These are phyloP conservation scores for Petrocephalus sullivani DNA, from an alignment of 2,797 vertebrate species.

Conservation along the genomic window DNA sequence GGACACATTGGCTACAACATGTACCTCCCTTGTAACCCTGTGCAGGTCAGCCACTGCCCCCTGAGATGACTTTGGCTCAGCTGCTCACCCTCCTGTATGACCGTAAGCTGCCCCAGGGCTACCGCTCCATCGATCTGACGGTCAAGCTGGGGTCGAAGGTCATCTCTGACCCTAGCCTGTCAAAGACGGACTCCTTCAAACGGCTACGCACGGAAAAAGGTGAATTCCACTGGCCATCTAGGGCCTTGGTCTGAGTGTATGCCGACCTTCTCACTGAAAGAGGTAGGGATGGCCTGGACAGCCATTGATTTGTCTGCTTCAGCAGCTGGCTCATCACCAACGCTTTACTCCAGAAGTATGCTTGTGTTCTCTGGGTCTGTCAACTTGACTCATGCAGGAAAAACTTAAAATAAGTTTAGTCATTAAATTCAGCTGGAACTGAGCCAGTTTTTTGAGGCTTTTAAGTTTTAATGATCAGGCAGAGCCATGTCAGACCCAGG, in stretches of 20 bases:
- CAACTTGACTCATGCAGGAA: not conserved
- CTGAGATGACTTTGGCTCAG: constrained; percentile 97
- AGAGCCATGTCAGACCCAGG: not conserved
- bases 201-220: constrained; percentile 96
- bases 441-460: not conserved
- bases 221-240: constrained; percentile 40
- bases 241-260: not conserved
- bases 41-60: constrained; percentile 85
- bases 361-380: not conserved
- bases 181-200: constrained; percentile 98
- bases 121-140: constrained; percentile 89
- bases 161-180: constrained; percentile 90
- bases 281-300: not conserved
- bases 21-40: not conserved
- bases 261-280: not conserved
- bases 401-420: not conserved
- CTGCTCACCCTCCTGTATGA: constrained; percentile 90
- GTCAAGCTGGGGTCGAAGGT: constrained; percentile 97
- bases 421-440: not conserved
- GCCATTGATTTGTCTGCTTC: not conserved
- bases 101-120: constrained; percentile 92
- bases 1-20: not conserved
- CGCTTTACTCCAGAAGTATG: not conserved
- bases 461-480: not conserved
- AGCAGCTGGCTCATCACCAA: not conserved